A percentile compares a stretch with the other conserved stretches of the same genome.
These are phyloP conservation scores for Petaurus breviceps DNA, from an alignment of 2,113 vertebrate species.

Conservation along the genomic window DNA sequence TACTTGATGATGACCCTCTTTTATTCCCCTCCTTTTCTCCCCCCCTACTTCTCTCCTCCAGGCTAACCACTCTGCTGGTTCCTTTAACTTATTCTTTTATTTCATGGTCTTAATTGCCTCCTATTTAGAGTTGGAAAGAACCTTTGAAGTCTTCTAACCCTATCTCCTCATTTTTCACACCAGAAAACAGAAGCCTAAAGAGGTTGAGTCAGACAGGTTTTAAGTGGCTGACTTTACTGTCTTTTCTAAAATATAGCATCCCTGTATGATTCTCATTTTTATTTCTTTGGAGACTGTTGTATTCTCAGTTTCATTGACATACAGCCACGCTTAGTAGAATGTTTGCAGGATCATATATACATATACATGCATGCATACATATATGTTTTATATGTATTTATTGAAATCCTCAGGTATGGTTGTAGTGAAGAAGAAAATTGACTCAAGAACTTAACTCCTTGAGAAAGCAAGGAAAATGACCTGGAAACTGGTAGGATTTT, in stretches of 20 bases:
- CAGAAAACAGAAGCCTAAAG: too few relatives aligned
- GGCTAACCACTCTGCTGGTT: not conserved
- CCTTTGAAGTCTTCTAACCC: too few relatives aligned
- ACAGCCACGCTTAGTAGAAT: not conserved
- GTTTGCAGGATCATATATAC: not conserved
- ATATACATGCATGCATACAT: too few relatives aligned
- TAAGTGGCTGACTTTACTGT: too few relatives aligned
- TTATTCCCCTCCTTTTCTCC: not conserved
- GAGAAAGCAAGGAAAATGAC: not conserved
- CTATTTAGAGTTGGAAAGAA: not conserved
- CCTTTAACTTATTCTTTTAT: not conserved
- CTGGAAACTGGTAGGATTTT: not conserved
- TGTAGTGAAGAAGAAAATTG: not conserved
- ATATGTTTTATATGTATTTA: too few relatives aligned
- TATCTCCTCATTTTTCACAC: too few relatives aligned
- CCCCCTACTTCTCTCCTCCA: too few relatives aligned
- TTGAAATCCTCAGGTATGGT: not conserved
- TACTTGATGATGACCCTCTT: not conserved
- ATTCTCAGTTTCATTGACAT: too few relatives aligned
- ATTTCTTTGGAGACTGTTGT: not conserved
- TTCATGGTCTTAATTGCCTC: not conserved
- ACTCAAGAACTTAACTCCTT: not conserved
- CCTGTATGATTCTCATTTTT: not conserved
- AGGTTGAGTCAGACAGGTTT: too few relatives aligned
- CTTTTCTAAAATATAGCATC: not conserved